A percentile compares a stretch with the other conserved stretches of the same genome.
Evolutionary conservation across 2,797 vertebrate species (phyloP).

Genomic region (Aphelocoma californica): DNA sequence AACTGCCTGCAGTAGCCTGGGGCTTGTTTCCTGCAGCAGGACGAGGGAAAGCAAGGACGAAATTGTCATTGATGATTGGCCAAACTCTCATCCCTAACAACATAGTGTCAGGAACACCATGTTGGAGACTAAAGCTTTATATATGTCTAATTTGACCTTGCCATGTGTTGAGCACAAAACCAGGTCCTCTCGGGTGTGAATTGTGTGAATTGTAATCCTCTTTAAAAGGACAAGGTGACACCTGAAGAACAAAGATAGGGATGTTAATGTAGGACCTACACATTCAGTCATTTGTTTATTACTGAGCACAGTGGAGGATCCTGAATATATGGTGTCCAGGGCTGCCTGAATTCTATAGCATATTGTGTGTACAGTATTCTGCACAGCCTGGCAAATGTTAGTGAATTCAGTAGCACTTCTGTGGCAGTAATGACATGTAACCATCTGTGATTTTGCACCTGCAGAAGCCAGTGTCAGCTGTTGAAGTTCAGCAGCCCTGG

Average conservation of each 20-base stretch:
- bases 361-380: constrained; percentile 58
- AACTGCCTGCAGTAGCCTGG: neutral
- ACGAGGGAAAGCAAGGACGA: neutral
- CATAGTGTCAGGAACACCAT: neutral
- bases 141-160: neutral
- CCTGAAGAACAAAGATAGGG: constrained; percentile 19
- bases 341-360: constrained; percentile 48
- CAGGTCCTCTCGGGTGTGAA: neutral
- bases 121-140: neutral
- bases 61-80: neutral
- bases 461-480: constrained; percentile 70
- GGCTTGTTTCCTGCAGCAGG: neutral
- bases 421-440: constrained; percentile 69
- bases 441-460: constrained; percentile 71
- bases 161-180: neutral
- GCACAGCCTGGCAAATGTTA: constrained; percentile 65
- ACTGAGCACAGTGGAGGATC: neutral
- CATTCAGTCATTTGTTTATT: neutral
- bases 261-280: neutral
- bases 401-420: constrained; percentile 69
- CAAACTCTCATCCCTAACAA: neutral
- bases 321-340: constrained; percentile 16
- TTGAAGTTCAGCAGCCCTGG: constrained; percentile 62
- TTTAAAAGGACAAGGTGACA: neutral
- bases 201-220: neutral